Evolutionary conservation across 2,888 invertebrate species (phyloP).

Genomic region (Tachystola acroxantha): DNA sequence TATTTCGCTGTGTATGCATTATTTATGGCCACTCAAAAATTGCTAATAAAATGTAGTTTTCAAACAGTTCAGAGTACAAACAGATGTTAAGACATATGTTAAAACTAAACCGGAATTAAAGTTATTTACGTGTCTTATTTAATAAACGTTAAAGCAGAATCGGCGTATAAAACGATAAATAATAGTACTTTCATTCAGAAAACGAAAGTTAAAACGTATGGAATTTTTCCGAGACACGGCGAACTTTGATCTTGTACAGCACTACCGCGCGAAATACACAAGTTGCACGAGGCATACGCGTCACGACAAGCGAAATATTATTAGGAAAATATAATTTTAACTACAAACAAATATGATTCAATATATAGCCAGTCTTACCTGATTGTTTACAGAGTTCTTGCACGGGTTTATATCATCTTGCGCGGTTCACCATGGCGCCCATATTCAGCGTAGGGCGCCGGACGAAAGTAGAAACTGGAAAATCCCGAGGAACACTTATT

Average conservation of each 20-base stretch:
- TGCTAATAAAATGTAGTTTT: no score
- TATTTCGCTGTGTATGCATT: no score
- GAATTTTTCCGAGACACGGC: not conserved
- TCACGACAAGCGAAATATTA: not conserved
- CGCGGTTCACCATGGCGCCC: slow-evolving; percentile 20
- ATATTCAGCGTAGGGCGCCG: slow-evolving; percentile 23
- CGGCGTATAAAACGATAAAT: no score
- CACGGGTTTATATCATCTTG: slow-evolving; percentile 27
- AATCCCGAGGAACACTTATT: slow-evolving; percentile 27
- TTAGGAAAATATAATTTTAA: not conserved
- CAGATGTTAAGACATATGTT: no score
- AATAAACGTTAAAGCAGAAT: no score
- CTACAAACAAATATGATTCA: slow-evolving; percentile 6
- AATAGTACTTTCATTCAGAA: no score
- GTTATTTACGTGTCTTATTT: no score
- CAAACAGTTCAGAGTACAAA: no score
- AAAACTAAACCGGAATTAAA: no score
- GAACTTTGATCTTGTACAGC: slow-evolving; percentile 1
- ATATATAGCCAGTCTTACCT: not conserved
- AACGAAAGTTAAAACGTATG: no score
- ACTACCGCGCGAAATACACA: not conserved
- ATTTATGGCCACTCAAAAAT: no score
- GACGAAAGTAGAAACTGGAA: slow-evolving; percentile 23
- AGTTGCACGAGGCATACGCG: not conserved
- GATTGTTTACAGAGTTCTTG: not conserved